Conservation (phyloP, 2,113 vertebrate species). For the Oncorhynchus kisutch region DNA sequence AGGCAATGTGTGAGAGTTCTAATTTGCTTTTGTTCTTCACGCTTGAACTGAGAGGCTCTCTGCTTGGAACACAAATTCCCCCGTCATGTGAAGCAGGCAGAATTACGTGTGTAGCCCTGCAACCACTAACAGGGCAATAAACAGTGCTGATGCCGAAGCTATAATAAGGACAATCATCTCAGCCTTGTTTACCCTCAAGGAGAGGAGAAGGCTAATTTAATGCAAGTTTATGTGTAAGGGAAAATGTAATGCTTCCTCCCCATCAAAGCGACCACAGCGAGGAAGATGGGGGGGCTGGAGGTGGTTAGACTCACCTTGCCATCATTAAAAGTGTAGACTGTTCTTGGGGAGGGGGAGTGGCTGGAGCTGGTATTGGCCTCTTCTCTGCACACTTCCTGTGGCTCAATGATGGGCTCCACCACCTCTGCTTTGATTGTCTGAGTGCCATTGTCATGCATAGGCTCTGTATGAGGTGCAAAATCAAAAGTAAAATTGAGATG, state of each 20-base stretch:
- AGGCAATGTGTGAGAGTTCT: constrained; percentile 41
- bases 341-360: constrained; percentile 77
- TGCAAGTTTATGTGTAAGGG: constrained; percentile 31
- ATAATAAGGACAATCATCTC: constrained; percentile 64
- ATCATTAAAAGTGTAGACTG: constrained; percentile 80
- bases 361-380: constrained; percentile 82
- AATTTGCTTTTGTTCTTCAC: constrained; percentile 62
- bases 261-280: constrained; percentile 1
- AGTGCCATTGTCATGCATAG: constrained; percentile 82
- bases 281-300: not conserved
- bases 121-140: constrained; percentile 69
- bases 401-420: constrained; percentile 76
- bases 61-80: constrained; percentile 64
- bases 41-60: constrained; percentile 60
- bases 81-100: constrained; percentile 66
- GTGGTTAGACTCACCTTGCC: constrained; percentile 69
- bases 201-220: constrained; percentile 32
- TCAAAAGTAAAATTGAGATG: not conserved
- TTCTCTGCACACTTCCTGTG: constrained; percentile 75
- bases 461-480: constrained; percentile 57
- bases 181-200: constrained; percentile 66
- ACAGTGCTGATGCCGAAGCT: constrained; percentile 52
- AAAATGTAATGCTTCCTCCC: constrained; percentile 25
- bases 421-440: constrained; percentile 83
- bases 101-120: constrained; percentile 57